phyloP scores from a whole-genome alignment of 2,888 invertebrate genomes.

The Epicampocera succincta region DNA sequence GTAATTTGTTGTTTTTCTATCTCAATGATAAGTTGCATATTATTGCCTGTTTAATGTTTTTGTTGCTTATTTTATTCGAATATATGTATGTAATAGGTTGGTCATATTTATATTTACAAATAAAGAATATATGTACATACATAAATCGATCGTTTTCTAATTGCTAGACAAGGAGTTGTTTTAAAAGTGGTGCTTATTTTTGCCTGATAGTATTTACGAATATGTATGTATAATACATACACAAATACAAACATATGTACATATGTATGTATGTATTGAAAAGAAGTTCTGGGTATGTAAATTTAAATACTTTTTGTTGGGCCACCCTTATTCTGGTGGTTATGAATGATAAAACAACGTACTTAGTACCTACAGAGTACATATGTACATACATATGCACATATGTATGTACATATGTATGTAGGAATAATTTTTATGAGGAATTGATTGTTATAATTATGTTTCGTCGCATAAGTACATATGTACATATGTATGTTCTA shows the following conservation, averaged over 20 bases:
- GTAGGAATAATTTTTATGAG: too few species aligned
- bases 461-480: too few species aligned
- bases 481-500: too few species aligned
- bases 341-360: neutral
- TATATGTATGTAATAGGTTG: slow-evolving; percentile 35
- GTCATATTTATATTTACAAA: slow-evolving; percentile 15
- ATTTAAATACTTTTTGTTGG: neutral
- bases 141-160: slow-evolving; percentile 34
- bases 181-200: neutral
- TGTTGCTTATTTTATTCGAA: neutral
- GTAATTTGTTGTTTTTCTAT: slow-evolving; percentile 34
- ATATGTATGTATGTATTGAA: too few species aligned
- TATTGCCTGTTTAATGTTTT: slow-evolving; percentile 34
- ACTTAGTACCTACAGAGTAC: too few species aligned
- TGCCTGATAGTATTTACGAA: too few species aligned
- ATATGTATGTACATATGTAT: too few species aligned
- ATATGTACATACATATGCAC: too few species aligned
- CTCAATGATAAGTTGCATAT: slow-evolving; percentile 8
- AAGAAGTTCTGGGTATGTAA: too few species aligned
- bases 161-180: slow-evolving; percentile 2
- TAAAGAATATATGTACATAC: neutral
- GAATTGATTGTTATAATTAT: too few species aligned
- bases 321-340: slow-evolving; percentile 8
- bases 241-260: too few species aligned
- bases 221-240: too few species aligned